Conservation (phyloP, 2,888 invertebrate genomes). For the Metallyticus violacea region DNA sequence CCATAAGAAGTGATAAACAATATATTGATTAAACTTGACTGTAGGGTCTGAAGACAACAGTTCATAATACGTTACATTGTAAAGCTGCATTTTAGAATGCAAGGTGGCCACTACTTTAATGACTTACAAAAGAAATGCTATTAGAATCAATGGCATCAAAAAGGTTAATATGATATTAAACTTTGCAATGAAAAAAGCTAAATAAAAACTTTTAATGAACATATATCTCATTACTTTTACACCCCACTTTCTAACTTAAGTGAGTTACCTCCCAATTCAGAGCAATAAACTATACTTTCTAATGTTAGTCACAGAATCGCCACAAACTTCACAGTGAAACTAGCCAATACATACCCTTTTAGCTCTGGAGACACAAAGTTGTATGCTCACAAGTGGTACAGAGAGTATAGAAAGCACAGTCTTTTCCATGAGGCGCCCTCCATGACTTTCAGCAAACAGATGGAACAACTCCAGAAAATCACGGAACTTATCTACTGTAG, state of each 20-base stretch:
- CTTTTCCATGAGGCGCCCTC: constrained; percentile 56
- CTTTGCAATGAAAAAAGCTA: too few species aligned
- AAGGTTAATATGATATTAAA: too few species aligned
- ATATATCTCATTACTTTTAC: too few species aligned
- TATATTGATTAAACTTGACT: too few species aligned
- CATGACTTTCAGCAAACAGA: constrained; percentile 57
- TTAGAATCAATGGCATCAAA: too few species aligned
- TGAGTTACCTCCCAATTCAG: neutral
- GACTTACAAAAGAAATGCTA: too few species aligned
- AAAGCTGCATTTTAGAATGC: too few species aligned
- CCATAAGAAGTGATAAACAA: too few species aligned
- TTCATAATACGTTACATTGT: too few species aligned
- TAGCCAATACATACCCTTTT: constrained; percentile 53
- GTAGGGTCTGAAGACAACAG: too few species aligned
- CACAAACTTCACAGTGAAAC: neutral
- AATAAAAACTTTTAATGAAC: too few species aligned
- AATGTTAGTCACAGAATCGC: neutral
- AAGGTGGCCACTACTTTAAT: too few species aligned
- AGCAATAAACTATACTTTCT: neutral
- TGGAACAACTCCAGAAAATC: constrained; percentile 60
- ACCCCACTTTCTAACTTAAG: neutral
- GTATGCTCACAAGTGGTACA: constrained; percentile 48
- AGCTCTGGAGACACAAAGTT: constrained; percentile 48
- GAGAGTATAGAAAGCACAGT: constrained; percentile 56
- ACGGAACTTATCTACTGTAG: constrained; percentile 51